Evolutionary conservation across 1,140 invertebrate species (phyloP), one percentile per base, ranked within the genome.

Genomic region (Hormaphis cornu): DNA sequence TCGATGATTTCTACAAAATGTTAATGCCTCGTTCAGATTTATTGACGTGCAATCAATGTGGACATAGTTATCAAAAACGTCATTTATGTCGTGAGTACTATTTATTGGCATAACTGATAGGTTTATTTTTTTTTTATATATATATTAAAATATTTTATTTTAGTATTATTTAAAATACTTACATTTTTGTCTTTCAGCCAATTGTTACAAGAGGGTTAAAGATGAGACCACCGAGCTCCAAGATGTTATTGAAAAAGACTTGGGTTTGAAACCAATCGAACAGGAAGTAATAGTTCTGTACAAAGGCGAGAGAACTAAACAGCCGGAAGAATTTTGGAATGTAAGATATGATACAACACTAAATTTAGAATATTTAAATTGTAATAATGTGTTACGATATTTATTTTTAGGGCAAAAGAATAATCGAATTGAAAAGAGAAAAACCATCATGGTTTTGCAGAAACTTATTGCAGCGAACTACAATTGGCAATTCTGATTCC

Each of bases 231-330:
- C 86, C 78, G 79, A 81, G 71, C 89, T 94, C 78, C 85, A 91
- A 79, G 80, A 86, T 8, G 81, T 84, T 72, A 91, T 95, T 72
- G 77, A 85, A 75, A 77, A 85, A 46, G 81, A 89, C 73, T 91
- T 14, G 84, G 85, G 54, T 22, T 75, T 89, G 16, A 77, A 83
- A 10, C 87, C 89, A 6, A 82, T 93, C 50, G 89, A 93, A 76
- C 81, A 90, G 76, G 89, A 94, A 78, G 87, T 95, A 2, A 80
- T 91, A 50, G 86, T 94, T 6, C 75, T 93, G 1, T 95, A 94
- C 77, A 82, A 92, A 76, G 87, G 87, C 61, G 92, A 95, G 77
- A 84, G 82, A 74, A 73, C 81, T 20, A 78, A 84, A 35, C 37
- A 71, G 40, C 69, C 74, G 33, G 70, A 76, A 26, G 72, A 77